Conservation (phyloP, 1,140 invertebrate genomes). For the Lasaia peninsularis region DNA sequence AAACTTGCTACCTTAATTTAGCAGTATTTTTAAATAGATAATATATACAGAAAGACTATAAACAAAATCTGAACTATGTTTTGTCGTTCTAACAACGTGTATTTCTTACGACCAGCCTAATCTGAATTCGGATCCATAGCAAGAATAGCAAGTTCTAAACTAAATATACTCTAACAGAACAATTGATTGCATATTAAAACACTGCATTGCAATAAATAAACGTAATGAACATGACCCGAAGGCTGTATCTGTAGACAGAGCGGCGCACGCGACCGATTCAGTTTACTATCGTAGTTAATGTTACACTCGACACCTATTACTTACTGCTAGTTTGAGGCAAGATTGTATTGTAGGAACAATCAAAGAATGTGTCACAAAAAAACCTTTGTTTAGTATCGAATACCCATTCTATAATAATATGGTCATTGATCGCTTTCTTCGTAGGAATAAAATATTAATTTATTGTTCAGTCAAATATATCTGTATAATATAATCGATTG, state of each 20-base stretch:
- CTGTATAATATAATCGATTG: too few species aligned
- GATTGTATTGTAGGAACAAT: background rate
- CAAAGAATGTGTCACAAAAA: background rate
- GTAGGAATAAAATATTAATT: too few species aligned
- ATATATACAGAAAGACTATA: too few species aligned
- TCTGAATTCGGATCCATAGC: background rate
- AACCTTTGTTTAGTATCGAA: too few species aligned
- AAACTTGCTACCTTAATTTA: too few species aligned
- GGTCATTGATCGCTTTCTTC: too few species aligned
- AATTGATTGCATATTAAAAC: conserved; percentile 13
- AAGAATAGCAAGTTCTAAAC: background rate
- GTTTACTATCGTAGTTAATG: conserved; percentile 1
- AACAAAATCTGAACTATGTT: too few species aligned
- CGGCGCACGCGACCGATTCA: conserved; percentile 5
- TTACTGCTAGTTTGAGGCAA: background rate
- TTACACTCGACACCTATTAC: background rate
- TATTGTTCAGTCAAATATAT: too few species aligned
- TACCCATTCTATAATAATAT: too few species aligned
- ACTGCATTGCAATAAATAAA: conserved; percentile 9
- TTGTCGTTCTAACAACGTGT: too few species aligned
- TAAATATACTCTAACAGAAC: background rate
- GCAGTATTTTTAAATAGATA: too few species aligned
- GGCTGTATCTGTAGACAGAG: background rate
- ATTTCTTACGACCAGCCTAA: too few species aligned
- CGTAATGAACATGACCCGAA: conserved; percentile 9